Percentiles rank a stretch among this genome's conserved stretches.
phyloP scores from a whole-genome alignment of 2,113 vertebrate species.

The Varanus salvator region DNA sequence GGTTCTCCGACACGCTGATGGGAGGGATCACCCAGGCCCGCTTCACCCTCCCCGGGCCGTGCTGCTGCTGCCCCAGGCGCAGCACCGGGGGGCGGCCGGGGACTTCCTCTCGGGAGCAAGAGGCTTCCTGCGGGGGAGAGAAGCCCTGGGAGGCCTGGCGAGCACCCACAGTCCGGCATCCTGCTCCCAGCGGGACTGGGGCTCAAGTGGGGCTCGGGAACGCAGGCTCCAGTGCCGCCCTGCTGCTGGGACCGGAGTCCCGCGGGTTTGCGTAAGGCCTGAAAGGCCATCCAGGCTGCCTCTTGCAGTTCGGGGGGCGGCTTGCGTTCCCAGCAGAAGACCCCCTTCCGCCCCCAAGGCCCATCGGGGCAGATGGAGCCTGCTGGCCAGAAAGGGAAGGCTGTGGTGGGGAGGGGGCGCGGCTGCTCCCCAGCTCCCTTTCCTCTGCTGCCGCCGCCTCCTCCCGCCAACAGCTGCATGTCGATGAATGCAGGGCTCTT shows the following conservation, averaged over 20 bases:
- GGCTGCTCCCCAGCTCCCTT: background rate
- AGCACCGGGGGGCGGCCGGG: slow-evolving; percentile 48
- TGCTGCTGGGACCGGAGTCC: no score
- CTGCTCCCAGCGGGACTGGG: no score
- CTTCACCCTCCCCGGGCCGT: slow-evolving; percentile 77
- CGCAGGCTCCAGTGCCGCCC: no score
- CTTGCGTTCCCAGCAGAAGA: background rate
- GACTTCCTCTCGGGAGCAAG: slow-evolving; percentile 18
- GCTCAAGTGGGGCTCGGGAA: no score
- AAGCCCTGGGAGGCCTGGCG: accelerated
- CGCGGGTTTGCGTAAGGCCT: no score
- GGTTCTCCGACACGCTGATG: slow-evolving; percentile 92
- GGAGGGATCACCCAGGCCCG: slow-evolving; percentile 98
- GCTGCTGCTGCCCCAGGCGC: slow-evolving; percentile 74
- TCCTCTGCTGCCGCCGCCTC: background rate
- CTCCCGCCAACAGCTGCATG: background rate
- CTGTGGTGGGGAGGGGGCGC: background rate
- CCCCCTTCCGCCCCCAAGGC: background rate
- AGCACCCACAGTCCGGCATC: no score
- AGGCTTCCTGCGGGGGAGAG: slow-evolving; percentile 58
- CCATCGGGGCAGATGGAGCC: background rate
- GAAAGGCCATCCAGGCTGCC: no score
- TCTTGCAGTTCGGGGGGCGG: background rate
- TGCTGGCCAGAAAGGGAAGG: background rate
- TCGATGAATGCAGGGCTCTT: background rate